Evolutionary conservation across 1,140 invertebrate species (phyloP).

Genomic region (Condylostylus longicornis): DNA sequence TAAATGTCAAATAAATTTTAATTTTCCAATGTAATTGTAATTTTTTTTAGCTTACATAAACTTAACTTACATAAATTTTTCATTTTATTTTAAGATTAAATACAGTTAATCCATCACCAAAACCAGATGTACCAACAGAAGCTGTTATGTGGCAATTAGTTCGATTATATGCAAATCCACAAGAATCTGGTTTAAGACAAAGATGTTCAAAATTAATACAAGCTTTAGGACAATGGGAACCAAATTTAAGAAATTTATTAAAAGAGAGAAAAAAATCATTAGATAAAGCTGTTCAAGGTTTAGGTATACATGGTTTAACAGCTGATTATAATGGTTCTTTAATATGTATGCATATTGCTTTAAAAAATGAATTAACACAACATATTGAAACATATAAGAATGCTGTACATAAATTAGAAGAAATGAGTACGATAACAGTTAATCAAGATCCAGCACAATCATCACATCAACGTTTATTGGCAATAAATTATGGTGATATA

Average conservation of each 20-base stretch:
- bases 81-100: conserved; percentile 32
- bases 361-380: conserved; percentile 67
- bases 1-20: neutral
- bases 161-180: conserved; percentile 55
- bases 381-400: conserved; percentile 75
- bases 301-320: conserved; percentile 76
- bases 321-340: conserved; percentile 40
- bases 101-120: conserved; percentile 38
- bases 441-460: conserved; percentile 70
- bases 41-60: neutral
- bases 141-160: conserved; percentile 66
- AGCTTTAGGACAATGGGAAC: conserved; percentile 39
- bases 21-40: neutral
- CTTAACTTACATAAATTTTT: neutral
- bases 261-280: conserved; percentile 50
- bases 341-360: conserved; percentile 49
- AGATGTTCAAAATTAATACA: conserved; percentile 38
- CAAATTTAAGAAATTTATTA: conserved; percentile 39
- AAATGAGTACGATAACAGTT: conserved; percentile 50
- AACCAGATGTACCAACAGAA: conserved; percentile 53
- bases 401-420: conserved; percentile 74
- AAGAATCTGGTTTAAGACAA: conserved; percentile 41
- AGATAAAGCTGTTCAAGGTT: conserved; percentile 68
- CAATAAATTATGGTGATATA: conserved; percentile 61
- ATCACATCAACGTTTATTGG: conserved; percentile 76